These are phyloP conservation scores for Lithophane ornitopus DNA, from an alignment of 2,888 invertebrate species.

Conservation along the genomic window DNA sequence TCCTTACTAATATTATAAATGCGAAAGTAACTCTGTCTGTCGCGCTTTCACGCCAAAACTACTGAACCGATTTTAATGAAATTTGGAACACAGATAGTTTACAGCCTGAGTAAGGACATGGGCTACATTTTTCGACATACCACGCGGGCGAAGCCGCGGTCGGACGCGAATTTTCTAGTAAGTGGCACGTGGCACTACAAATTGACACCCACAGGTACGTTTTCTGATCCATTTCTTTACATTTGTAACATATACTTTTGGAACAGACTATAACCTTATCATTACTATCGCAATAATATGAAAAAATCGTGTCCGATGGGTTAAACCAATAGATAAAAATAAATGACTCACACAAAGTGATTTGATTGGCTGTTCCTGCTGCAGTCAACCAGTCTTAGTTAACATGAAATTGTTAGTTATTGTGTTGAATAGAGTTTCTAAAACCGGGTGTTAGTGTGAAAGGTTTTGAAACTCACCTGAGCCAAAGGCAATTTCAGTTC, in stretches of 20 bases:
- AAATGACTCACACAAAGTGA: not conserved
- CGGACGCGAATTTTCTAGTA: too few species aligned
- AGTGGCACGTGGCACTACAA: not conserved
- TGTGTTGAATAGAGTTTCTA: not conserved
- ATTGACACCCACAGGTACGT: not conserved
- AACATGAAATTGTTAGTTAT: not conserved
- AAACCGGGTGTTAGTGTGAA: not conserved
- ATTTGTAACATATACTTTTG: not conserved
- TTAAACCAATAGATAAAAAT: not conserved
- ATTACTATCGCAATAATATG: not conserved
- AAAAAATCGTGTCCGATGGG: not conserved
- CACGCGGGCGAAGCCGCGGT: too few species aligned
- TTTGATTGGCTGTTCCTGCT: not conserved
- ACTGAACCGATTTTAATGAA: too few species aligned
- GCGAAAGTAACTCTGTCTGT: too few species aligned
- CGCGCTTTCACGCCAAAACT: too few species aligned
- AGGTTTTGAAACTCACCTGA: slow-evolving; percentile 83
- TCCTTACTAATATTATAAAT: too few species aligned
- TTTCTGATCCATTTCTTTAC: not conserved
- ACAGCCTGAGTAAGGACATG: too few species aligned
- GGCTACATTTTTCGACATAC: too few species aligned
- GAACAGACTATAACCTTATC: slow-evolving; percentile 1
- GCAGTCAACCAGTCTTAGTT: too few species aligned
- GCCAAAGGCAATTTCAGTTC: slow-evolving; percentile 93
- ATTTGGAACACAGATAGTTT: too few species aligned